Evolutionary conservation across 2,888 invertebrate genomes (phyloP).

Genomic region (Xylocampa areola): DNA sequence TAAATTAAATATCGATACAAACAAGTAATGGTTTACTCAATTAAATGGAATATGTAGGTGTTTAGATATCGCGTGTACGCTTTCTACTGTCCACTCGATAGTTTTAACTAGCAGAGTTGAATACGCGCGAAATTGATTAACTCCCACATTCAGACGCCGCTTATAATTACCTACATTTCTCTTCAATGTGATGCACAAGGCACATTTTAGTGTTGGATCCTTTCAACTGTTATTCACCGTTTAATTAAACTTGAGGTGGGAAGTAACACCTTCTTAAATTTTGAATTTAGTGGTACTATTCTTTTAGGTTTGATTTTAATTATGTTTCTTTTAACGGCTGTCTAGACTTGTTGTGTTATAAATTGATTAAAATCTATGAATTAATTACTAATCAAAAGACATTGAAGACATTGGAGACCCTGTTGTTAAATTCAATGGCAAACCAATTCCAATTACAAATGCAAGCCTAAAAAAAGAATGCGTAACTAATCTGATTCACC

Average conservation of each 20-base stretch:
- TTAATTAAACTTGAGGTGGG: constrained; percentile 14
- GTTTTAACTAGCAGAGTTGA: constrained; percentile 29
- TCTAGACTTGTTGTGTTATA: too few species aligned
- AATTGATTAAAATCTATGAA: too few species aligned
- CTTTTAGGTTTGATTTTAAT: too few species aligned
- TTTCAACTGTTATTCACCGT: constrained; percentile 7
- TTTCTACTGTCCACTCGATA: constrained; percentile 47
- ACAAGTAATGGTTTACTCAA: constrained; percentile 18
- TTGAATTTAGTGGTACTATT: too few species aligned
- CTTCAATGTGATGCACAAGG: not conserved
- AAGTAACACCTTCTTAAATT: not conserved
- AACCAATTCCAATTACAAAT: too few species aligned
- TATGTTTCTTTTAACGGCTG: too few species aligned
- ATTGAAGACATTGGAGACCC: too few species aligned
- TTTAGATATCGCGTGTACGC: constrained; percentile 31
- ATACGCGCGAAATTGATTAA: constrained; percentile 57
- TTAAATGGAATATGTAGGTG: constrained; percentile 24
- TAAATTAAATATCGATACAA: constrained; percentile 1
- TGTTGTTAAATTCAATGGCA: too few species aligned
- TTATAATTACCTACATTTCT: constrained; percentile 38
- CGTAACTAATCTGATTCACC: too few species aligned
- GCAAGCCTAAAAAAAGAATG: too few species aligned
- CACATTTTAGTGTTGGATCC: constrained; percentile 17
- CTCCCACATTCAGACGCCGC: constrained; percentile 40
- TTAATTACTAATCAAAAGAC: too few species aligned